Evolutionary conservation across 1,140 invertebrate genomes (phyloP).

Genomic region (Caligus rogercresseyi): DNA sequence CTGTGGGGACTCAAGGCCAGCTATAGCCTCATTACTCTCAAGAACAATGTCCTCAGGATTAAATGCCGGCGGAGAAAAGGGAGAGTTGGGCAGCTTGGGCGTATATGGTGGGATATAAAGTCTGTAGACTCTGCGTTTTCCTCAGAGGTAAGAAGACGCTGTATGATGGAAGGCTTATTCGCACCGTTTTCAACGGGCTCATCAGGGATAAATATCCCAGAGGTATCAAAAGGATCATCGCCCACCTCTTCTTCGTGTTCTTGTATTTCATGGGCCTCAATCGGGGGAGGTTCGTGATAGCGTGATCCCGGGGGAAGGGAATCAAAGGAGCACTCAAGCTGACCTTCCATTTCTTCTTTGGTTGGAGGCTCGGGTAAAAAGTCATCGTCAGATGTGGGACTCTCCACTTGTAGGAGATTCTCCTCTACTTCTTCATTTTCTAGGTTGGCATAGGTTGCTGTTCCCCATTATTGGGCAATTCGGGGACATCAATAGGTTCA

Average conservation of each 20-base stretch:
- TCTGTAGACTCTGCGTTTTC: not conserved
- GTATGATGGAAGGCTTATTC: constrained; percentile 7
- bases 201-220: not conserved
- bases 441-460: not conserved
- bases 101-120: not conserved
- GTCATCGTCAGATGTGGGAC: not conserved
- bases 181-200: not conserved
- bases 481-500: not conserved
- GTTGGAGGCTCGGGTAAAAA: not conserved
- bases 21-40: constrained; percentile 18
- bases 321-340: constrained; percentile 5
- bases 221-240: constrained; percentile 19
- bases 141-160: constrained; percentile 9
- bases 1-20: constrained; percentile 15
- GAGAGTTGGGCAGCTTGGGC: constrained; percentile 1
- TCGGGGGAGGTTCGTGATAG: constrained; percentile 13
- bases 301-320: constrained; percentile 12
- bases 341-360: not conserved
- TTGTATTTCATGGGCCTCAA: not conserved
- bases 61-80: constrained; percentile 18
- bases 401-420: not conserved
- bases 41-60: constrained; percentile 19
- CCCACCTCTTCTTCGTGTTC: constrained; percentile 1
- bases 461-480: not conserved
- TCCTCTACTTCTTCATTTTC: not conserved